Evolutionary conservation across 2,888 invertebrate species (phyloP), one percentile per base, ranked within the genome.

Genomic region (Nineta flava): DNA sequence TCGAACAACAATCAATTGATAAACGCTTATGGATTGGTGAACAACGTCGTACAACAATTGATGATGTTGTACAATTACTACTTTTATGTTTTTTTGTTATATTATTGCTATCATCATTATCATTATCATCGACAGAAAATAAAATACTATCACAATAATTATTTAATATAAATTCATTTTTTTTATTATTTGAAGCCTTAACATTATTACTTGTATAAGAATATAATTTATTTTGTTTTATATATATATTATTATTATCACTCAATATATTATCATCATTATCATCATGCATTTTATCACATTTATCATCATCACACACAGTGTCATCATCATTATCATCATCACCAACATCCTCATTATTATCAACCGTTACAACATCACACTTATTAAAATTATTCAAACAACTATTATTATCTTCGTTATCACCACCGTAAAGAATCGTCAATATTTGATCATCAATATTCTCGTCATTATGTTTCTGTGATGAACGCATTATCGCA

Each of bases 401-500:
- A 66, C 60, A 59, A 58, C 55, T 12, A 6, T n/a, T 12, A 6
- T n/a, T 7, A 12, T 19, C 43, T 9, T 63, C 43, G 41, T 32
- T 15, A 15, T 48, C 32, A 10, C 40, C 40, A 35, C 17, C 38
- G 13, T 19, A 19, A 44, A n/a, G 13, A 13, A 19, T 46, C 21
- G 31, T 46, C 15, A 31, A n/a, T 12, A 13, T 41, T 9, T 16
- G 12, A 38, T 40, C 48, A 26, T 38, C 40, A n/a, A 38, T 21
- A 17, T n/a, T 26, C 12, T 45, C 45, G 15, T 41, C 15, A 17
- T 35, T 32, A 49, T 52, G 41, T 47, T 45, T 47, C 42, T 49
- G 52, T 31, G 52, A 50, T n/a, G 52, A 52, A 48, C 66, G 61
- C 56, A 67, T 62, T 53, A 67, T 67, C 45, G 67, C 67, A 53